Percentiles rank a stretch among this genome's conserved stretches.
Evolutionary conservation across 2,113 vertebrate species (phyloP).

Genomic region (Zosterops pallidus): DNA sequence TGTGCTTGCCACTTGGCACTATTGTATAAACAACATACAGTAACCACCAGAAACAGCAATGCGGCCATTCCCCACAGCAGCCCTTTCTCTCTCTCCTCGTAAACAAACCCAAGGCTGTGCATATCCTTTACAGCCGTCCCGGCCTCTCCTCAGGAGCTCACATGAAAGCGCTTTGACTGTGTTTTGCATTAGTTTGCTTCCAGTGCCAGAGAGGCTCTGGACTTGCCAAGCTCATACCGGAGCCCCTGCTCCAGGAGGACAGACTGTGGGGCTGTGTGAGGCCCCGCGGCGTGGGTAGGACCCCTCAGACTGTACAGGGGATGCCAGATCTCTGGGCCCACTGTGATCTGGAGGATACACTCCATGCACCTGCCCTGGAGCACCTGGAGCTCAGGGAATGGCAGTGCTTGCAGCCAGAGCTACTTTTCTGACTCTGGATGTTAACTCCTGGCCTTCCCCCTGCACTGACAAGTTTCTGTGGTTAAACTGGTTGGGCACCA

Average conservation of each 20-base stretch:
- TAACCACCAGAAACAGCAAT: background rate
- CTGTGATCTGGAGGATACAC: rapidly evolving
- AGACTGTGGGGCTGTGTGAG: background rate
- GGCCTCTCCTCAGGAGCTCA: slow-evolving; percentile 47
- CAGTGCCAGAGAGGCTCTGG: background rate
- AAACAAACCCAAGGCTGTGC: slow-evolving; percentile 22
- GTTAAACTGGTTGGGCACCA: background rate
- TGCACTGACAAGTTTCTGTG: background rate
- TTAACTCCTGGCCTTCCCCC: background rate
- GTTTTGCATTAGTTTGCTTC: slow-evolving; percentile 52
- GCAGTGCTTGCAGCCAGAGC: rapidly evolving
- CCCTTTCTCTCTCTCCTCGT: background rate
- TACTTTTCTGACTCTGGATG: background rate
- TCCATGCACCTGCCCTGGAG: rapidly evolving
- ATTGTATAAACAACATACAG: background rate
- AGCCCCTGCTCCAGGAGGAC: background rate
- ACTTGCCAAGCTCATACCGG: background rate
- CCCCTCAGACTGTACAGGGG: rapidly evolving
- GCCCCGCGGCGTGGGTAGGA: background rate
- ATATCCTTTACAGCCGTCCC: background rate
- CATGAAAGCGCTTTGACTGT: slow-evolving; percentile 32
- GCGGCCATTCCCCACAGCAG: slow-evolving; percentile 1
- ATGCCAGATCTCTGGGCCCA: rapidly evolving
- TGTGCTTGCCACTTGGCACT: background rate
- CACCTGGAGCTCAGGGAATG: background rate